A percentile compares a stretch with the other conserved stretches of the same genome.
Conservation (phyloP, 1,140 invertebrate genomes). For the Anastrepha obliqua region DNA sequence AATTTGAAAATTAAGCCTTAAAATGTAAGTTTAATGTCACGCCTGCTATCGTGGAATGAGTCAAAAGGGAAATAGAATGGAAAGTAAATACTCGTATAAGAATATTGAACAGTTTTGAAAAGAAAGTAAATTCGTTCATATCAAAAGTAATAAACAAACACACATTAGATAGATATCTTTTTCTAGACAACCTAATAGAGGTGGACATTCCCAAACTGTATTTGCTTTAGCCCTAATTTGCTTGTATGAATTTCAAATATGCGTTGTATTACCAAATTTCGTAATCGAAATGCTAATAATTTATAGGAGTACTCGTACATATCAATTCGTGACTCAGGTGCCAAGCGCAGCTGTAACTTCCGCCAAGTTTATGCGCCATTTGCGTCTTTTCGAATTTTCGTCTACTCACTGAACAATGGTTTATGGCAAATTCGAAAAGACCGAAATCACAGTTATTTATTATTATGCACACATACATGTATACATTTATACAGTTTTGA, state of each 20-base stretch:
- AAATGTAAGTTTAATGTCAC: too few relatives aligned
- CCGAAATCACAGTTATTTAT: background rate
- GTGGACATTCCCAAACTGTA: background rate
- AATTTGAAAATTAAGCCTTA: too few relatives aligned
- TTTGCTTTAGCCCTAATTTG: background rate
- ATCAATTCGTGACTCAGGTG: background rate
- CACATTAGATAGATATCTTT: background rate
- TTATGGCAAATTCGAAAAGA: background rate
- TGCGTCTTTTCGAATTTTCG: background rate
- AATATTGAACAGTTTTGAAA: background rate
- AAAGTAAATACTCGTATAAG: background rate
- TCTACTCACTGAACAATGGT: background rate
- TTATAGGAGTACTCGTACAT: background rate
- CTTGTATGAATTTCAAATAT: background rate
- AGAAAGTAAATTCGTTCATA: background rate
- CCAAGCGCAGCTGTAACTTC: background rate
- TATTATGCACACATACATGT: background rate
- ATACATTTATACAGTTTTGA: background rate
- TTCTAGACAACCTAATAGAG: background rate
- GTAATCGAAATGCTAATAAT: background rate
- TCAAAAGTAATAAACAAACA: too few relatives aligned
- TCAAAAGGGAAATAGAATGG: too few relatives aligned
- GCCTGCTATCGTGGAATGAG: too few relatives aligned
- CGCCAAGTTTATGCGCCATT: background rate
- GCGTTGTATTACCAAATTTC: slow-evolving; percentile 4